Evolutionary conservation across 2,113 vertebrate genomes (phyloP).

Genomic region (Chionodraco myersi): DNA sequence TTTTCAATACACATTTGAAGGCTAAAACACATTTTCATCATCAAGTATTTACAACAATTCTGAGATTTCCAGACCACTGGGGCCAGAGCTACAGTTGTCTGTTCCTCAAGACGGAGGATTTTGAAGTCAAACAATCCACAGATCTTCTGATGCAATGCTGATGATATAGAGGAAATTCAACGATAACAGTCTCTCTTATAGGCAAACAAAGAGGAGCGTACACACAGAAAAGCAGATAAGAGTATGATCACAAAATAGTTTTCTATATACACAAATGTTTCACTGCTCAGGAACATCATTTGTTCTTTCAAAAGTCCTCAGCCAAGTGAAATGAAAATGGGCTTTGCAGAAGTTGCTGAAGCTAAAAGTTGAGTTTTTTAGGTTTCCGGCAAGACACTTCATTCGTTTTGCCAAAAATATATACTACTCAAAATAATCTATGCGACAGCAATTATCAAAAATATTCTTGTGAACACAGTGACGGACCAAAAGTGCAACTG

Average conservation of each 20-base stretch:
- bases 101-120: conserved; percentile 28
- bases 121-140: conserved; percentile 26
- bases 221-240: conserved; percentile 14
- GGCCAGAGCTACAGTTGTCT: conserved; percentile 11
- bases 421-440: background rate
- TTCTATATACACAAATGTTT: background rate
- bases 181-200: conserved; percentile 24
- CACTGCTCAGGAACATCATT: background rate
- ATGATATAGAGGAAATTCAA: conserved; percentile 65
- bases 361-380: background rate
- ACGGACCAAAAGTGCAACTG: too few species aligned
- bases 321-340: background rate
- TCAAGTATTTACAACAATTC: background rate
- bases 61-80: conserved; percentile 1
- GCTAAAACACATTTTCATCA: background rate
- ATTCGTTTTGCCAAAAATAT: background rate
- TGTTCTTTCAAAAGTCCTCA: background rate
- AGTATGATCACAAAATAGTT: background rate
- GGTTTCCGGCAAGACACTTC: background rate
- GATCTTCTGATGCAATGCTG: conserved; percentile 74
- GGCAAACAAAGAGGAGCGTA: conserved; percentile 16
- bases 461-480: background rate
- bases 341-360: background rate
- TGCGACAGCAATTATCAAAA: background rate
- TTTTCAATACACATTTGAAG: background rate